phyloP scores from a whole-genome alignment of 2,888 invertebrate species.

The Drosophila lacicola region DNA sequence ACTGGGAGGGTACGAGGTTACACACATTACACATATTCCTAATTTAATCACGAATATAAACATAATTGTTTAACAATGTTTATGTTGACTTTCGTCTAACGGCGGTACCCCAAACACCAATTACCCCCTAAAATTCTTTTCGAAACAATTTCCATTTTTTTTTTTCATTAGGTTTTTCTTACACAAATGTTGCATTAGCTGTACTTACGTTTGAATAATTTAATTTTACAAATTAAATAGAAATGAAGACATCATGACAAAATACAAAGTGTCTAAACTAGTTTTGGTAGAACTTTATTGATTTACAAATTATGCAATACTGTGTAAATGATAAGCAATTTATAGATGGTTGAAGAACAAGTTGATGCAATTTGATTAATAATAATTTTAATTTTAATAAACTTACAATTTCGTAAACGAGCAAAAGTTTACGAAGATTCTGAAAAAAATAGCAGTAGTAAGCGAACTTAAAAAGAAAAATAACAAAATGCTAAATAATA shows the following conservation, averaged over 20 bases:
- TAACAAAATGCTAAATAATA: not conserved
- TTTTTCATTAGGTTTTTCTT: not conserved
- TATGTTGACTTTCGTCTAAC: slow-evolving; percentile 55
- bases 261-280: slow-evolving; percentile 23
- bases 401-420: not conserved
- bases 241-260: slow-evolving; percentile 52
- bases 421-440: not conserved
- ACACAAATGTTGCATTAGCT: slow-evolving; percentile 53
- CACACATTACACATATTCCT: slow-evolving; percentile 57
- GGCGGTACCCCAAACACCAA: slow-evolving; percentile 18
- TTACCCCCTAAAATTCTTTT: slow-evolving; percentile 4
- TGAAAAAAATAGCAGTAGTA: not conserved
- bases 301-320: not conserved
- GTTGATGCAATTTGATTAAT: not conserved
- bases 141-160: slow-evolving; percentile 10
- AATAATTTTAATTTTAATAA: not conserved
- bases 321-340: not conserved
- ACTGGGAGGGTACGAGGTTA: slow-evolving; percentile 7
- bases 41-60: slow-evolving; percentile 63
- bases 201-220: slow-evolving; percentile 65
- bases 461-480: not conserved
- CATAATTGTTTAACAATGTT: slow-evolving; percentile 72
- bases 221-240: slow-evolving; percentile 56
- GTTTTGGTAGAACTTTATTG: slow-evolving; percentile 9
- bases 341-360: not conserved